Base-by-base conservation (phyloP, 2,888 invertebrate species). In the Drosophila engyochracea region DNA sequence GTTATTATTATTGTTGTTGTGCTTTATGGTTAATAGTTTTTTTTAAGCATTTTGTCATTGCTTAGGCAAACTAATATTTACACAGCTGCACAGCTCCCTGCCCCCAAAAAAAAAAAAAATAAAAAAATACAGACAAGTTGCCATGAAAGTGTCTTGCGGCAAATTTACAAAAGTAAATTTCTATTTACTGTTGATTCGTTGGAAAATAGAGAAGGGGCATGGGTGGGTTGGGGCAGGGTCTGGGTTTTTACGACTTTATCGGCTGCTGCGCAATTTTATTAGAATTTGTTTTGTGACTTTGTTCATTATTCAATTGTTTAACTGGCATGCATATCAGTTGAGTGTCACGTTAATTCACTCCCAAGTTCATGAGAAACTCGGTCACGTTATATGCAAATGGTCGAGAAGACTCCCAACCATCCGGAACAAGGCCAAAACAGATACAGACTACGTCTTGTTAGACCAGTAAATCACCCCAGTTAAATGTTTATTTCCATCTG, bases 61-160 rank as follows among this genome's bases (percentile, higher is more conserved):
- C 60, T 61, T 28, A 49, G 30, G 39, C 25, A 51, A 16, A 63
- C 75, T 74, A 80, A 86, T 81, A 89, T 89, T 86, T 86, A 63
- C 65, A 25, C 87, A 85, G 82, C 68, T 74, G 76, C 59, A 74
- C 59, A 52, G 30, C 39, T 28, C 19, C 37, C 31, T 9, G 19
- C 19, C 33, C 19, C 33, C 5, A 31, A 52, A 44, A 53, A 31
- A 6, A 51, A 1, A 28, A 4, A 12, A 0, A 33, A 31, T 3
- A 51, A 1, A 28, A 33, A 14, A 1, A 35, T 10, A 41, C 3
- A 28, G 30, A 10, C 54, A 22, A 35, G 33, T 58, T 74, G 12
- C 63, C 31, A 31, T 55, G 37, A 72, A 67, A 66, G 70, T 47
- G 37, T 47, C 51, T 37, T 35, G 30, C 35, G 55, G 68, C 61